Evolutionary conservation across 2,888 invertebrate species (phyloP).

Genomic region (Scaeva pyrastri): DNA sequence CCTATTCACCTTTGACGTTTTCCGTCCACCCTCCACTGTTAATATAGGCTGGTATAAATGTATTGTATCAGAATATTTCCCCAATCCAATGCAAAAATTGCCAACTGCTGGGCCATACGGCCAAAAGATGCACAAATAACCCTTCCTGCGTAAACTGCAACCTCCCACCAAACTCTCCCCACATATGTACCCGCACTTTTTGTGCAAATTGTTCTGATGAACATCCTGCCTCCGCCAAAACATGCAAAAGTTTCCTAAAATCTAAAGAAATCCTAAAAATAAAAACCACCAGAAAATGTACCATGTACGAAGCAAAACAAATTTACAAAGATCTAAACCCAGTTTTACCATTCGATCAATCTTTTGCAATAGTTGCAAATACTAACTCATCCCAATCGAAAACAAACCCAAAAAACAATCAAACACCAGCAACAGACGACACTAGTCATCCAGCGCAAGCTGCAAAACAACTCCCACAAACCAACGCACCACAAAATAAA

Average conservation of each 20-base stretch:
- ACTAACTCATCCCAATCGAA: too few species aligned
- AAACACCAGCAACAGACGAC: too few species aligned
- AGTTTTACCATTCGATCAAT: not conserved
- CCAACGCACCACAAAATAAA: too few species aligned
- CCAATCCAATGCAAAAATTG: not conserved
- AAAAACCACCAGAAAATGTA: too few species aligned
- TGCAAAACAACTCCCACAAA: too few species aligned
- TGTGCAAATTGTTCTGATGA: not conserved
- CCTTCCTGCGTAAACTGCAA: not conserved
- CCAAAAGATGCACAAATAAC: constrained; percentile 1
- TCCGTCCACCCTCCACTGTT: too few species aligned
- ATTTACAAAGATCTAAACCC: not conserved
- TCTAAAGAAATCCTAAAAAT: too few species aligned
- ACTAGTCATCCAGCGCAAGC: too few species aligned
- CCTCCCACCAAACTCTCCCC: not conserved
- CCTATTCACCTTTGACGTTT: too few species aligned
- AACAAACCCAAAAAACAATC: too few species aligned
- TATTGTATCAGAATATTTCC: not conserved
- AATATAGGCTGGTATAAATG: too few species aligned
- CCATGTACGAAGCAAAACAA: not conserved
- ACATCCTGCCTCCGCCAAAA: not conserved
- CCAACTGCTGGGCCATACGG: not conserved
- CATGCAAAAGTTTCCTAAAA: too few species aligned
- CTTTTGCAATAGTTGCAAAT: not conserved
- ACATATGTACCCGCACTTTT: not conserved